Percentiles rank a stretch among this genome's conserved stretches.
These are phyloP conservation scores for Leptoclinus maculatus DNA, from an alignment of 2,797 vertebrate genomes.

Conservation along the genomic window DNA sequence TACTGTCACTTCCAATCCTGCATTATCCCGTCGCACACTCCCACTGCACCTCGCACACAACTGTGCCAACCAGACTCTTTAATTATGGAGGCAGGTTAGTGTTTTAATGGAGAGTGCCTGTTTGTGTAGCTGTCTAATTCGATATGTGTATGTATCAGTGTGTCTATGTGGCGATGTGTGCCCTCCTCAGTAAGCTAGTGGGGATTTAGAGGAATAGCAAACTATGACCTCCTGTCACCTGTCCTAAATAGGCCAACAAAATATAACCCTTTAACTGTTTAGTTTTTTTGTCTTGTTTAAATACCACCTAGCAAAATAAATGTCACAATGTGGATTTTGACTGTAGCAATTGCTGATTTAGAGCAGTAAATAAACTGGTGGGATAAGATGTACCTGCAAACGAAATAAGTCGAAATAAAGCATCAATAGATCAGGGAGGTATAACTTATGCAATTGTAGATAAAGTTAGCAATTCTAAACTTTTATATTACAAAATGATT, in stretches of 20 bases:
- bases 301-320: background rate
- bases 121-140: slow-evolving; percentile 27
- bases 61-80: slow-evolving; percentile 47
- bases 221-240: background rate
- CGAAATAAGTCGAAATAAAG: background rate
- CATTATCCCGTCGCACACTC: slow-evolving; percentile 52
- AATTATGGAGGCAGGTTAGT: slow-evolving; percentile 69
- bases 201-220: background rate
- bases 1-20: slow-evolving; percentile 75
- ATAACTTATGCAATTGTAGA: background rate
- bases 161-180: background rate
- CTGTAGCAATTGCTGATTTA: background rate
- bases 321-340: background rate
- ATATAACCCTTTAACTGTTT: background rate
- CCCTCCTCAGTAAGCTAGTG: background rate
- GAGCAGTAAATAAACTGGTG: background rate
- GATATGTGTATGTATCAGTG: background rate
- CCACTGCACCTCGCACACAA: slow-evolving; percentile 44
- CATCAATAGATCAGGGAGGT: background rate
- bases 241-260: background rate
- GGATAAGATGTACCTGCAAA: background rate
- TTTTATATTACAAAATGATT: background rate
- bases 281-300: background rate
- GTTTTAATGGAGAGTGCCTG: slow-evolving; percentile 61
- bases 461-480: background rate